A percentile compares a stretch with the other conserved stretches of the same genome.
These are phyloP conservation scores for Machimus atricapillus DNA, from an alignment of 2,888 invertebrate species.

Conservation along the genomic window DNA sequence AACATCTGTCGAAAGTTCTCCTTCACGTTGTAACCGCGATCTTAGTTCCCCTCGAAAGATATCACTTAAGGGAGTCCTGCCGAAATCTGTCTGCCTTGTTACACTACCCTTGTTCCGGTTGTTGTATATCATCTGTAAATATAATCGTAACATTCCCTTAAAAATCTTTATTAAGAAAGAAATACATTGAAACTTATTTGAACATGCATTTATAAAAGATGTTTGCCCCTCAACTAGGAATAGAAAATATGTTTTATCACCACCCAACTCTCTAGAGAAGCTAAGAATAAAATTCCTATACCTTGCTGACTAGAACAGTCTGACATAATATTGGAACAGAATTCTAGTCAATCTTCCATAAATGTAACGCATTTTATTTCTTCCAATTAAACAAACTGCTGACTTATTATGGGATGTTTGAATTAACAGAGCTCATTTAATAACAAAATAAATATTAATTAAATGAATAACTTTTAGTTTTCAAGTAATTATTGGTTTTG, in stretches of 20 bases:
- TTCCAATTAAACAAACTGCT: constrained; percentile 54
- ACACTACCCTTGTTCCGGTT: constrained; percentile 89
- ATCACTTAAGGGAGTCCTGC: constrained; percentile 86
- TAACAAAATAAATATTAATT: not conserved
- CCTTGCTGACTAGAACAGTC: constrained; percentile 54
- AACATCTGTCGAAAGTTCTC: constrained; percentile 78
- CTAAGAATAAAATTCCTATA: constrained; percentile 27
- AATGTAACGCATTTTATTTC: constrained; percentile 57
- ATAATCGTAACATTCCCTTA: not conserved
- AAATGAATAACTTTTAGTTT: too few species aligned
- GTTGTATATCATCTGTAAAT: constrained; percentile 65
- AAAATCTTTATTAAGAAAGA: not conserved
- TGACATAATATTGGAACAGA: constrained; percentile 44
- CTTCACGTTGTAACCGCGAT: constrained; percentile 78
- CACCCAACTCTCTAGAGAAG: constrained; percentile 46
- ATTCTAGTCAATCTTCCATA: constrained; percentile 42
- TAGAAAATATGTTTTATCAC: constrained; percentile 40
- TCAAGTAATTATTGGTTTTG: too few species aligned
- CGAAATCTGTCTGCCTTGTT: constrained; percentile 82
- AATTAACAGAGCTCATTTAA: not conserved
- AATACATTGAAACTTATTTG: not conserved
- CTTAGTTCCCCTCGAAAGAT: constrained; percentile 93
- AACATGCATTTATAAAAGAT: not conserved
- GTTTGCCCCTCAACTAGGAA: constrained; percentile 62
- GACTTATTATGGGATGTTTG: constrained; percentile 50